These are phyloP conservation scores for Eudasyphora cyanicolor DNA, from an alignment of 2,888 invertebrate species.

Conservation along the genomic window DNA sequence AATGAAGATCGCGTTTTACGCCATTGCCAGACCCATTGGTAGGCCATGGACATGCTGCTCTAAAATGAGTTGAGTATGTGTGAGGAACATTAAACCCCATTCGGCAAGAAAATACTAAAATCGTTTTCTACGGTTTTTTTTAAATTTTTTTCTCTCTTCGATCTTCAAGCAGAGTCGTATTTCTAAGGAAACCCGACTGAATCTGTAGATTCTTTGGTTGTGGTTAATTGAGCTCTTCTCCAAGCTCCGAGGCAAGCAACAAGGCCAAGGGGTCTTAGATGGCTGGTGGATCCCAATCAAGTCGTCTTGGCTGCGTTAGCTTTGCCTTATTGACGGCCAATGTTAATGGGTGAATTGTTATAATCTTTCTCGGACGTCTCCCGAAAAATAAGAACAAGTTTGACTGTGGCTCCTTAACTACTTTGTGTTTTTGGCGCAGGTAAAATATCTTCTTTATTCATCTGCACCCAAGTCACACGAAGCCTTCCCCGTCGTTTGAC, in stretches of 20 bases:
- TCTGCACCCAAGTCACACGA: conserved; percentile 8
- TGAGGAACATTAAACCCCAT: conserved; percentile 20
- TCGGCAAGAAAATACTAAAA: conserved; percentile 7
- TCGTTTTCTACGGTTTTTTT: not conserved
- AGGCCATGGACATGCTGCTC: not conserved
- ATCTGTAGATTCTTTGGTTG: not conserved
- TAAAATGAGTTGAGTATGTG: not conserved
- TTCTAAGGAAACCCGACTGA: conserved; percentile 23
- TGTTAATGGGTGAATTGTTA: conserved; percentile 60
- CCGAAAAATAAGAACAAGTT: conserved; percentile 4
- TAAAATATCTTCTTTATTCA: conserved; percentile 20
- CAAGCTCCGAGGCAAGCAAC: not conserved
- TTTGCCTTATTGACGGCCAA: conserved; percentile 59
- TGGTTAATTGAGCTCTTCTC: conserved; percentile 31
- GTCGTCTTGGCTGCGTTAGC: conserved; percentile 60
- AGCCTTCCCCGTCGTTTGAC: not conserved
- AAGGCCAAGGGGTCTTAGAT: conserved; percentile 1
- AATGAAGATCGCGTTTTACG: conserved; percentile 62
- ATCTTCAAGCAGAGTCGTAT: not conserved
- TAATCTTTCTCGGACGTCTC: conserved; percentile 17
- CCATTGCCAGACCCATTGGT: conserved; percentile 42
- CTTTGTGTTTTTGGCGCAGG: conserved; percentile 1
- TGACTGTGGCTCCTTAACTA: conserved; percentile 3
- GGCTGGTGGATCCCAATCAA: conserved; percentile 59
- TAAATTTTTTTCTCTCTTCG: not conserved